These are phyloP conservation scores for Heliothis peltigera DNA, from an alignment of 2,888 invertebrate genomes.

Conservation along the genomic window DNA sequence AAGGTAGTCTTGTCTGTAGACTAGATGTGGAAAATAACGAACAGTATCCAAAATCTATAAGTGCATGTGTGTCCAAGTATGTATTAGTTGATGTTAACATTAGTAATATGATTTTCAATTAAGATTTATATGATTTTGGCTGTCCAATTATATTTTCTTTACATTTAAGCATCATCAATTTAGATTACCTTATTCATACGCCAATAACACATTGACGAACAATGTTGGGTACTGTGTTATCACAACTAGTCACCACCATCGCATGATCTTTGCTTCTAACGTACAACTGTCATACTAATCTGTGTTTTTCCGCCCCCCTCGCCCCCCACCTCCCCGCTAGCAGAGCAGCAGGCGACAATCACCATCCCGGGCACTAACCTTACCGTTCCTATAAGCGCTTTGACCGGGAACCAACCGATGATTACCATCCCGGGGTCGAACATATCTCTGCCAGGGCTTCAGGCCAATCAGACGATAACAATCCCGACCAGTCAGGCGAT, in stretches of 20 bases:
- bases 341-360: slow-evolving; percentile 89
- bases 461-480: slow-evolving; percentile 58
- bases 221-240: slow-evolving; percentile 42
- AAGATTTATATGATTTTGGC: slow-evolving; percentile 42
- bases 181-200: slow-evolving; percentile 8
- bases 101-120: slow-evolving; percentile 14
- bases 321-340: slow-evolving; percentile 72
- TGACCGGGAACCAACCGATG: slow-evolving; percentile 86
- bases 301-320: slow-evolving; percentile 77
- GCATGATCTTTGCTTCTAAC: slow-evolving; percentile 78
- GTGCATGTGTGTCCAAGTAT: slow-evolving; percentile 31
- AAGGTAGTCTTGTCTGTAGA: slow-evolving; percentile 9
- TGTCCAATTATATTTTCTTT: slow-evolving; percentile 21
- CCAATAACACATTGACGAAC: slow-evolving; percentile 42
- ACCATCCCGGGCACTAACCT: slow-evolving; percentile 92
- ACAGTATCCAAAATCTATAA: background rate
- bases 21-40: slow-evolving; percentile 1
- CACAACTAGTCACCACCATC: slow-evolving; percentile 51
- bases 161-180: slow-evolving; percentile 11
- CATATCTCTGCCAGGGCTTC: slow-evolving; percentile 75
- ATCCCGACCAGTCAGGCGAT: slow-evolving; percentile 60
- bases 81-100: slow-evolving; percentile 17
- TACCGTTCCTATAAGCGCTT: slow-evolving; percentile 88
- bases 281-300: slow-evolving; percentile 84
- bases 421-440: slow-evolving; percentile 90